These are phyloP conservation scores for Agriotes lineatus DNA, from an alignment of 2,888 invertebrate species.

Conservation along the genomic window DNA sequence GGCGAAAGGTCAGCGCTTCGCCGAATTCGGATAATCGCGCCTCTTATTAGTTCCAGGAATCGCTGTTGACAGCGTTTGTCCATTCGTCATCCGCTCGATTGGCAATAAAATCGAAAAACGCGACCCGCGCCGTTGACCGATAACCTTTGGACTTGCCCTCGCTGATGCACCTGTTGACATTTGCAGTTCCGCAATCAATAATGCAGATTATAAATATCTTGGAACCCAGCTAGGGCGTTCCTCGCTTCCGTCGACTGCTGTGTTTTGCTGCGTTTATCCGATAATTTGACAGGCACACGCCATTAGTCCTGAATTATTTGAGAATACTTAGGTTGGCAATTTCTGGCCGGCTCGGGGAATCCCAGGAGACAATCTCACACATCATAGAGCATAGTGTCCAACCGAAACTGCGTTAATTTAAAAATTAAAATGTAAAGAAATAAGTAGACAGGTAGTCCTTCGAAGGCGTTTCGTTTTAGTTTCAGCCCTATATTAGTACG, in stretches of 20 bases:
- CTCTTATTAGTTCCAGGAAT: constrained; percentile 7
- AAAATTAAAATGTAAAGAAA: too few relatives aligned
- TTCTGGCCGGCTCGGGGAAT: too few relatives aligned
- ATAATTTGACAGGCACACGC: too few relatives aligned
- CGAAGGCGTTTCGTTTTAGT: too few relatives aligned
- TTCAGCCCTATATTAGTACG: too few relatives aligned
- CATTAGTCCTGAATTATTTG: too few relatives aligned
- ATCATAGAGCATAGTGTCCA: too few relatives aligned
- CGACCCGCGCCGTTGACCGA: constrained; percentile 7
- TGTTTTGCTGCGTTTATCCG: too few relatives aligned
- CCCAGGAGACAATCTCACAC: too few relatives aligned
- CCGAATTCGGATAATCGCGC: neutral
- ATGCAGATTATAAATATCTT: constrained; percentile 1
- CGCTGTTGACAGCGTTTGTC: neutral
- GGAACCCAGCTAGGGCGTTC: neutral
- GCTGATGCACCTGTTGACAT: constrained; percentile 8
- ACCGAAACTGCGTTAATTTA: too few relatives aligned
- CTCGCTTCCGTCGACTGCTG: neutral
- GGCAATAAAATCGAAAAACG: neutral
- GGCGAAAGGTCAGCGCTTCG: constrained; percentile 5
- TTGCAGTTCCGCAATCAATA: neutral
- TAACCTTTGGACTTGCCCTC: neutral
- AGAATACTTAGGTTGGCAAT: too few relatives aligned
- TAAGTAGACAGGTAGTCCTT: too few relatives aligned
- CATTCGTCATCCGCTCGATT: neutral